These are phyloP conservation scores for Colaptes auratus DNA, from an alignment of 2,113 vertebrate genomes.

Conservation along the genomic window DNA sequence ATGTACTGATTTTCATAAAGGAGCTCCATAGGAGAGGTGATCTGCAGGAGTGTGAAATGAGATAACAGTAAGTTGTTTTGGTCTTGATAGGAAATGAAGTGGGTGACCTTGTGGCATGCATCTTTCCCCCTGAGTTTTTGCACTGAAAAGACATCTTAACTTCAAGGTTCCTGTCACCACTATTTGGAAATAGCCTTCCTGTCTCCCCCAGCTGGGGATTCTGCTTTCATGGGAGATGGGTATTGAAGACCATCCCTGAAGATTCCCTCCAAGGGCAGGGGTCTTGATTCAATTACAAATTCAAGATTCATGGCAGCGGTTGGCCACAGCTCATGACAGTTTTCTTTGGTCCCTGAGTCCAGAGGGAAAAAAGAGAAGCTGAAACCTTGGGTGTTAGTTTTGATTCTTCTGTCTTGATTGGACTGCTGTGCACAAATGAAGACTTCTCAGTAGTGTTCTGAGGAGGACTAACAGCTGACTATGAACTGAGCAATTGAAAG, in stretches of 20 bases:
- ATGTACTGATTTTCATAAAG: not conserved
- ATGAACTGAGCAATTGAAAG: not conserved
- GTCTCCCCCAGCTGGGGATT: not conserved
- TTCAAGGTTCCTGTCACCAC: not conserved
- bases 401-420: not conserved
- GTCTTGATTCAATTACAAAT: not conserved
- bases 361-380: not conserved
- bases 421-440: not conserved
- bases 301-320: not conserved
- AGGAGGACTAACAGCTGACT: not conserved
- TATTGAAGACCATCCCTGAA: not conserved
- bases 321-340: not conserved
- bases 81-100: not conserved
- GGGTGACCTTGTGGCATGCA: rapidly evolving
- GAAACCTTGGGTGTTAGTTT: not conserved
- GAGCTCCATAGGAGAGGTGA: rapidly evolving
- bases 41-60: not conserved
- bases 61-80: not conserved
- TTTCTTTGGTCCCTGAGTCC: not conserved
- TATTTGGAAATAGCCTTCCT: not conserved
- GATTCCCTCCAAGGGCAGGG: not conserved
- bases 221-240: not conserved
- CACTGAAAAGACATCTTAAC: not conserved
- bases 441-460: not conserved
- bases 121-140: not conserved